Base-by-base conservation (phyloP, 1,140 invertebrate genomes). In the Ruditapes philippinarum region DNA sequence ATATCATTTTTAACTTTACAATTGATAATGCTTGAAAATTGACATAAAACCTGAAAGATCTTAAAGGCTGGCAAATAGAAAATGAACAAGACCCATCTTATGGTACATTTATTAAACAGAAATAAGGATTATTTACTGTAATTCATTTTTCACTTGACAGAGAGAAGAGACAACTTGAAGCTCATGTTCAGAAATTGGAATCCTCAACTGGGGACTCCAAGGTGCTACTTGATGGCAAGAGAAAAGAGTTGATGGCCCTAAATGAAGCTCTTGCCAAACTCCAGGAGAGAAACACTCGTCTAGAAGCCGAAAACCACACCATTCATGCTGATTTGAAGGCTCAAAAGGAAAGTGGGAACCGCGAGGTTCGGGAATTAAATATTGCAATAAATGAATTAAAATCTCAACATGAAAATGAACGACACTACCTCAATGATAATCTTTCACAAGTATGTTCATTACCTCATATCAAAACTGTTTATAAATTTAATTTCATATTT, bases 321-420 rank as follows among this genome's bases (percentile, higher is more conserved):
- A 80, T 94, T 17, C 79, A 91, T 60, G 92, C 93, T 62, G 85
- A 94, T 57, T 89, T 94, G 0, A 83, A 92, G n/a, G 81, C 79
- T 57, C 60, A 88, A 45, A 84, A 91, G 22, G 92, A 93, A n/a
- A 51, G 89, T 14, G 78, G 87, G 9, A 81, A 88, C 19, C 40
- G 68, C 14, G 91, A 94, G 68, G 54, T 88, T 25, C 91, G 82
- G 14, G 93, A 94, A n/a, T 80, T 94, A 9, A 92, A 90, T 17
- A 90, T 94, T n/a, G 91, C 90, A 12, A 91, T 94, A 4, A 88
- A 84, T 49, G 92, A 93, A 28, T 81, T 92, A 40, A 91, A 92
- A 28, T 85, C 88, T 19, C 90, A 94, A 33, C 90, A 93, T 82
- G 93, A 95, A 49, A 92, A 87, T 76, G 94, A 95, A 80, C 84